Conservation (phyloP, 1,140 invertebrate genomes). For the Nasonia longicornis region DNA sequence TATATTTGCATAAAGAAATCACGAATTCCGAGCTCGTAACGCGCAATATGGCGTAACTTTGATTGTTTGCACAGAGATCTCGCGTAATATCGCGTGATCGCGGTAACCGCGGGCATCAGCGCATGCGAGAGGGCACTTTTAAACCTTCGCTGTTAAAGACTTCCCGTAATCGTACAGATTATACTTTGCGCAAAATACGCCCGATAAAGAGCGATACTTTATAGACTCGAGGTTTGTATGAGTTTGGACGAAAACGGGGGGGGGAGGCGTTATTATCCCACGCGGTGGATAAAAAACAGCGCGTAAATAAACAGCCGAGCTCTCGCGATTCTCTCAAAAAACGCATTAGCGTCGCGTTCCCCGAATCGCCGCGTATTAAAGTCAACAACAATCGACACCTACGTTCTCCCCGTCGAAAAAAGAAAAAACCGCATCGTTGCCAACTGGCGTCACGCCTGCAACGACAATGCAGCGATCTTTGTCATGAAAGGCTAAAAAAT, state of each 20-base stretch:
- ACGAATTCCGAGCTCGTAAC: background rate
- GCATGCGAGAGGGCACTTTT: no score
- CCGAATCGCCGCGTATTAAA: background rate
- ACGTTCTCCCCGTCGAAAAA: background rate
- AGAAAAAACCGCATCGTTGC: no score
- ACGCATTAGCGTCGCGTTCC: background rate
- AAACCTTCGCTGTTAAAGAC: no score
- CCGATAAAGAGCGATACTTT: background rate
- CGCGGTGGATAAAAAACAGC: background rate
- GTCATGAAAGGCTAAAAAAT: conserved; percentile 13
- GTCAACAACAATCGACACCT: conserved; percentile 3
- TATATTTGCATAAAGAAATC: background rate
- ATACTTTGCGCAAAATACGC: background rate
- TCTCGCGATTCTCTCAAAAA: no score
- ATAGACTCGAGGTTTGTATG: background rate
- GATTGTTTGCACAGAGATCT: background rate
- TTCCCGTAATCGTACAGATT: no score
- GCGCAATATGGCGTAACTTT: background rate
- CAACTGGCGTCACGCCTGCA: background rate
- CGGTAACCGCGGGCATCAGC: background rate
- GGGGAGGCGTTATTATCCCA: background rate
- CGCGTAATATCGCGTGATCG: background rate
- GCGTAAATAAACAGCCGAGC: no score
- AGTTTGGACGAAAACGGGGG: no score
- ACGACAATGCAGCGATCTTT: background rate